Evolutionary conservation across 2,797 vertebrate species (phyloP).

Genomic region (Prunella strophiata): DNA sequence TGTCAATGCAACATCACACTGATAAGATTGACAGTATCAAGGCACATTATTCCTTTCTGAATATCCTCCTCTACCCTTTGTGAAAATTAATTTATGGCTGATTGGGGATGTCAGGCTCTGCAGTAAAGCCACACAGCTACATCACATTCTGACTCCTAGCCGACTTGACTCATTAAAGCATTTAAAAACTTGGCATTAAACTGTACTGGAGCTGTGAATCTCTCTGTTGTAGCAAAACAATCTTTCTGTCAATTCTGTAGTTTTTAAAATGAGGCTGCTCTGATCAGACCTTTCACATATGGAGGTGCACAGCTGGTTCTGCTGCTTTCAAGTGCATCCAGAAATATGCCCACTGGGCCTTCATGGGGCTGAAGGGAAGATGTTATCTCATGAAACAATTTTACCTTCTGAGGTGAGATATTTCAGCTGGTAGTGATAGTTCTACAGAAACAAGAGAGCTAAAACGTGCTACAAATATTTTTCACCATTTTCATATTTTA

Average conservation of each 20-base stretch:
- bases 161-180: constrained; percentile 11
- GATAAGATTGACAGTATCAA: constrained; percentile 34
- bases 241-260: constrained; percentile 34
- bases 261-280: constrained; percentile 10
- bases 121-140: constrained; percentile 17
- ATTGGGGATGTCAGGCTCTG: neutral
- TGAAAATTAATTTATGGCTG: constrained; percentile 58
- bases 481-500: neutral
- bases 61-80: constrained; percentile 18
- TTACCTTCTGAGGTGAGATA: constrained; percentile 4
- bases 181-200: constrained; percentile 36
- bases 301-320: constrained; percentile 23
- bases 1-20: neutral
- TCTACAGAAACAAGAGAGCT: neutral
- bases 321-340: constrained; percentile 30
- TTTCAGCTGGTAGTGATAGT: neutral
- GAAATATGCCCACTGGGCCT: constrained; percentile 20
- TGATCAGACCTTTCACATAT: constrained; percentile 50
- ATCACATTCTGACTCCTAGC: constrained; percentile 16
- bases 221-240: constrained; percentile 11
- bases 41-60: neutral
- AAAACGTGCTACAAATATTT: neutral
- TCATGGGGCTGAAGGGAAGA: neutral
- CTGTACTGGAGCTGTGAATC: neutral
- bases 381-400: constrained; percentile 25